Base-by-base conservation (phyloP, 64 coral and sea anemone species). In the Pocillopora verrucosa region DNA sequence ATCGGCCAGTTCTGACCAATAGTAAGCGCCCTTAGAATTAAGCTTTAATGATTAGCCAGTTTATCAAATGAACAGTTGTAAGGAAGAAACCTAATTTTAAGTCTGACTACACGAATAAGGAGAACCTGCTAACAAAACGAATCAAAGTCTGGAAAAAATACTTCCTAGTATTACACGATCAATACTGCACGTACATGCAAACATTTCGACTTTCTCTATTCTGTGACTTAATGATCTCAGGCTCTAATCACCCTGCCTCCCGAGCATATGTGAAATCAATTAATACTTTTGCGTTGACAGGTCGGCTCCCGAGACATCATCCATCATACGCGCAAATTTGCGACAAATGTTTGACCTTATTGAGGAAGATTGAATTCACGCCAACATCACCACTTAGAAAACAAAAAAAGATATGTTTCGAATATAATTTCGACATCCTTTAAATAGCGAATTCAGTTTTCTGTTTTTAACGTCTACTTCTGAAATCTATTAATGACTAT, bases 241-340 rank as follows among this genome's bases (percentile, higher is more conserved):
- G 15, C 9, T 36, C 20, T 12, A n/a, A 26, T 37, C 38, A 51
- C 11, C 37, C 12, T 57, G 0, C 58, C 82, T 85, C 63, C 63
- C 0, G 4, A 57, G 11, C 64, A 85, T 38, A 72, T 72, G 82
- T 70, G 56, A 77, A 14, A 85, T 7, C 17, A n/a, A 15, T 16
- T 81, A 72, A 85, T 72, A 2, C 61, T 22, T 13, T 67, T 11
- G 65, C 13, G 82, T 85, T 85, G 82, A 85, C 57, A 85, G 82
- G 10, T 13, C 37, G 24, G 4, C 35, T 24, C 72, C 13, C 36
- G 19, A 10, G 30, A 81, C 26, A 62, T 62, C 59, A 81, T 60
- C 16, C 60, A 62, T 62, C 25, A 81, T 60, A 25, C 60, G 78
- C 79, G 59, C 26, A 85, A 85, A 72, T 72, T 85, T 85, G 65